phyloP scores from a whole-genome alignment of 2,888 invertebrate genomes.

The Aporophyla nigra region DNA sequence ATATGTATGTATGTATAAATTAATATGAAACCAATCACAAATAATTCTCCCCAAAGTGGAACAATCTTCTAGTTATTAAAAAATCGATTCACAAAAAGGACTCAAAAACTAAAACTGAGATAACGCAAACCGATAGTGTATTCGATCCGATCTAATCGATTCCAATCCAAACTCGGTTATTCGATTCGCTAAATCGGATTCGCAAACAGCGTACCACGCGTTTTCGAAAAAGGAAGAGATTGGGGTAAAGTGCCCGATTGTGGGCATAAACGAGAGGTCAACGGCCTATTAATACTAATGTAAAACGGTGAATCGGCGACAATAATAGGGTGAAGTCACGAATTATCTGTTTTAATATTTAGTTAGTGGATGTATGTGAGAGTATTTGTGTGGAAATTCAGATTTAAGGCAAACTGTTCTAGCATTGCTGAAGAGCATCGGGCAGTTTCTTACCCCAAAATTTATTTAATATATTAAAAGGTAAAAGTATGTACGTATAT shows the following conservation, averaged over 20 bases:
- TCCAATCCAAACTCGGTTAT: conserved; percentile 66
- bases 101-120: conserved; percentile 42
- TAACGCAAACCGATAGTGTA: conserved; percentile 55
- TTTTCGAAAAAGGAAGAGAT: conserved; percentile 75
- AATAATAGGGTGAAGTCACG: conserved; percentile 66
- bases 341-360: conserved; percentile 49
- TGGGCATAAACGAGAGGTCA: conserved; percentile 73
- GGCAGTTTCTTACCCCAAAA: not conserved
- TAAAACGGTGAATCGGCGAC: conserved; percentile 67
- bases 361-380: conserved; percentile 26
- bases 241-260: conserved; percentile 72
- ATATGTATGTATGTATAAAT: no score
- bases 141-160: conserved; percentile 64
- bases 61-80: conserved; percentile 15
- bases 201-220: conserved; percentile 76
- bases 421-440: not conserved
- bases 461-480: not conserved
- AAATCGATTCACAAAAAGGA: conserved; percentile 26
- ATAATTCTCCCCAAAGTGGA: not conserved
- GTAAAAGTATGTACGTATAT: no score
- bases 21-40: not conserved
- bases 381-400: not conserved
- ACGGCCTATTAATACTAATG: conserved; percentile 76
- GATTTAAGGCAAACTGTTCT: not conserved
- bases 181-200: conserved; percentile 67